Evolutionary conservation across 92 coral and sea anemone genomes (phyloP).

Genomic region (Porites lobata): DNA sequence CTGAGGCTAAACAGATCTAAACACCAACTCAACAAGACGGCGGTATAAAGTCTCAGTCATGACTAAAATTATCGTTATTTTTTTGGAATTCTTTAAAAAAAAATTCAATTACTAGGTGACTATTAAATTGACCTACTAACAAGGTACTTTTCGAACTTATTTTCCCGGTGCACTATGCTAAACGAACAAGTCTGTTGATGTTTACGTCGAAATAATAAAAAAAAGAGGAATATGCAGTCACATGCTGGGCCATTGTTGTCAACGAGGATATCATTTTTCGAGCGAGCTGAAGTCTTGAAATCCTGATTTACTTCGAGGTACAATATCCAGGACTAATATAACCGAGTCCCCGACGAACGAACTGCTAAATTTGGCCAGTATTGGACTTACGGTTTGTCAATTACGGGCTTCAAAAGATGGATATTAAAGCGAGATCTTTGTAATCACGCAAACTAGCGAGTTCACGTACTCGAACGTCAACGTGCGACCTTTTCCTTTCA

Average conservation of each 20-base stretch:
- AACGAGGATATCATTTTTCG: slow-evolving; percentile 4
- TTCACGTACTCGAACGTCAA: neutral
- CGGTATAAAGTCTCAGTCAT: neutral
- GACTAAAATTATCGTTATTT: neutral
- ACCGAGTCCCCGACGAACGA: neutral
- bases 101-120: neutral
- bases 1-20: neutral
- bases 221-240: neutral
- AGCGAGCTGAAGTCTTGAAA: slow-evolving; percentile 13
- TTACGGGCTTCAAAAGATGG: neutral
- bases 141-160: neutral
- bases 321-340: neutral
- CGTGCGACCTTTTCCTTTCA: neutral
- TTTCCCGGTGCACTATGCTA: neutral
- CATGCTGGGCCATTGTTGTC: slow-evolving; percentile 15
- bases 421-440: neutral
- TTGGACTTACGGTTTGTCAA: neutral
- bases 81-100: neutral
- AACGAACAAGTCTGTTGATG: slow-evolving; percentile 1
- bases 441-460: slow-evolving; percentile 2
- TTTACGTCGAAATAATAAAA: neutral
- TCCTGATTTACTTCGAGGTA: neutral
- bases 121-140: neutral
- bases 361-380: slow-evolving; percentile 13
- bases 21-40: too few species aligned